phyloP scores from a whole-genome alignment of 2,113 vertebrate genomes.

The Gavialis gangeticus region DNA sequence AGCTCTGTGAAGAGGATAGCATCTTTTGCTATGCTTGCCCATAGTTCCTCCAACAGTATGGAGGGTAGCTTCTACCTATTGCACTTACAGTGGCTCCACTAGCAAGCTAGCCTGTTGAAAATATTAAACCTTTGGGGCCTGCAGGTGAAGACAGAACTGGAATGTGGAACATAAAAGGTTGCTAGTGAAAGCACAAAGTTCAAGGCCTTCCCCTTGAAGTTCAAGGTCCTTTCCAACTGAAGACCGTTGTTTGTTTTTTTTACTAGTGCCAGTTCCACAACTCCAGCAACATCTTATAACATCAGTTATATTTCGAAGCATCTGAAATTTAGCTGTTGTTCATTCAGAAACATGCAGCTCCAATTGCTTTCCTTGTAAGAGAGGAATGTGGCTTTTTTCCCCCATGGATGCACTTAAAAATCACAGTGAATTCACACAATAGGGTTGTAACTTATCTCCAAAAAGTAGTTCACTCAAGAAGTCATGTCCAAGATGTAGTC shows the following conservation, averaged over 20 bases:
- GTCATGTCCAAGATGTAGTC: conserved; percentile 28
- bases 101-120: neutral
- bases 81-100: neutral
- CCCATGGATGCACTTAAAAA: conserved; percentile 21
- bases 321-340: conserved; percentile 29
- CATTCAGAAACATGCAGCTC: neutral
- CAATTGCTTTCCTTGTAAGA: neutral
- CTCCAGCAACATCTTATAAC: neutral
- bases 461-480: conserved; percentile 1
- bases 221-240: conserved; percentile 25
- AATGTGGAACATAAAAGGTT: conserved; percentile 13
- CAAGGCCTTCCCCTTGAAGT: neutral
- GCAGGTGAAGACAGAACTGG: neutral
- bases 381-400: neutral
- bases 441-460: neutral
- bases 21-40: neutral
- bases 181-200: neutral
- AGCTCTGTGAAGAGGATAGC: neutral
- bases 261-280: conserved; percentile 17
- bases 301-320: conserved; percentile 1
- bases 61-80: neutral
- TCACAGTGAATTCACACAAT: conserved; percentile 1
- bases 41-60: neutral
- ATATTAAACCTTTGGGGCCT: neutral
- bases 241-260: neutral